phyloP scores from a whole-genome alignment of 2,888 invertebrate species.

The Amblyjoppa proteus region DNA sequence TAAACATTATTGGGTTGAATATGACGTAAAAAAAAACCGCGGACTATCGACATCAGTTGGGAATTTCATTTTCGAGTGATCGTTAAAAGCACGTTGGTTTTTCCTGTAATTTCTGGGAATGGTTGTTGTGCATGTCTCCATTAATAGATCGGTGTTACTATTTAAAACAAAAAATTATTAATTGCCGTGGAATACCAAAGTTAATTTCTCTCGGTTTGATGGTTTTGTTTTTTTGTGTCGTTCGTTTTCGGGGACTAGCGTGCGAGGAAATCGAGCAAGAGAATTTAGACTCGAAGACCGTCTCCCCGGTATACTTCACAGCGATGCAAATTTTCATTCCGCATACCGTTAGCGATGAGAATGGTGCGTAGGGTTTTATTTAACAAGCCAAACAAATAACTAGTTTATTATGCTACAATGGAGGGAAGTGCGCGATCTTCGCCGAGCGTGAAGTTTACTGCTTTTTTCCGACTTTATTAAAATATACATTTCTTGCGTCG shows the following conservation, averaged over 20 bases:
- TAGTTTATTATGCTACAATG: no score
- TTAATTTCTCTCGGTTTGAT: background rate
- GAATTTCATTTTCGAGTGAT: slow-evolving; percentile 23
- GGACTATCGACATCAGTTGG: slow-evolving; percentile 3
- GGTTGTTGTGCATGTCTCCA: slow-evolving; percentile 52
- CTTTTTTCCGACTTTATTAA: no score
- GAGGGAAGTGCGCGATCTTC: no score
- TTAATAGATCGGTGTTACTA: slow-evolving; percentile 1
- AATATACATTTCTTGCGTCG: no score
- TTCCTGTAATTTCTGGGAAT: slow-evolving; percentile 35
- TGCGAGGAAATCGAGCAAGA: slow-evolving; percentile 25
- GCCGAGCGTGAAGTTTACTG: no score
- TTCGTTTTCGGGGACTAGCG: slow-evolving; percentile 41
- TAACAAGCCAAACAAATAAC: background rate
- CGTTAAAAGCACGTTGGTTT: slow-evolving; percentile 42
- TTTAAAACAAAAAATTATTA: background rate
- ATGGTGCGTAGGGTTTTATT: slow-evolving; percentile 52
- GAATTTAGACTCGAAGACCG: slow-evolving; percentile 27
- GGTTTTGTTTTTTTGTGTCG: slow-evolving; percentile 16
- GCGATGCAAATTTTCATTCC: slow-evolving; percentile 49
- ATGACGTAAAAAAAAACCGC: slow-evolving; percentile 18
- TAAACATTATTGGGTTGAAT: slow-evolving; percentile 30
- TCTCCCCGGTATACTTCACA: slow-evolving; percentile 49
- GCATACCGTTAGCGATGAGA: slow-evolving; percentile 43
- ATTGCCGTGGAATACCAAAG: background rate